Conservation (phyloP, 1,140 invertebrate genomes). For the Muscidifurax raptorellus region DNA sequence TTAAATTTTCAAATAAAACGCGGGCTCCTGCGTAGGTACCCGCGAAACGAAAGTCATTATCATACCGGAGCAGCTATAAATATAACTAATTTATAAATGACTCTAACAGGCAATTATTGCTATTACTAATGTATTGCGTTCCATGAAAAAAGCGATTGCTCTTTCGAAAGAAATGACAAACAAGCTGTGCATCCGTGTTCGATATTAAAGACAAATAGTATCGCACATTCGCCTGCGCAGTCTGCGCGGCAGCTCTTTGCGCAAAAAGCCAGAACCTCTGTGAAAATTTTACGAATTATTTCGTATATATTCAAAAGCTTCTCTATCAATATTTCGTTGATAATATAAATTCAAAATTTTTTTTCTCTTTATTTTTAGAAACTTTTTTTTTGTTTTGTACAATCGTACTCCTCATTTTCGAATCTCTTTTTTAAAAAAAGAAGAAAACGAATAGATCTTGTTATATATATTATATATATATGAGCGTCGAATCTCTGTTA, state of each 20-base stretch:
- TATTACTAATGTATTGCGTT: conserved; percentile 40
- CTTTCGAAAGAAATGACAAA: neutral
- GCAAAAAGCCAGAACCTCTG: conserved; percentile 2
- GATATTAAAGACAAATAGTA: conserved; percentile 28
- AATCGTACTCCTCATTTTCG: conserved; percentile 43
- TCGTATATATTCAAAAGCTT: conserved; percentile 8
- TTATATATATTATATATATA: conserved; percentile 54
- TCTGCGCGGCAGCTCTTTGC: neutral
- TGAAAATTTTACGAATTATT: conserved; percentile 5
- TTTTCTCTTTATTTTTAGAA: neutral
- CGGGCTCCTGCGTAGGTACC: neutral
- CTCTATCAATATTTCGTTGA: neutral
- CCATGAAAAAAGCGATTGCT: conserved; percentile 35
- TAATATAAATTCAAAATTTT: conserved; percentile 1
- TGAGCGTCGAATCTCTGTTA: conserved; percentile 60
- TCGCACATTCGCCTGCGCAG: conserved; percentile 6
- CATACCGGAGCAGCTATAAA: conserved; percentile 42
- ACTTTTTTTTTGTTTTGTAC: neutral
- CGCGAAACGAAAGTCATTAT: conserved; percentile 43
- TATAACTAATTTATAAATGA: conserved; percentile 49
- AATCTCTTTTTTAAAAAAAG: conserved; percentile 40
- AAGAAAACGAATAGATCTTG: conserved; percentile 46
- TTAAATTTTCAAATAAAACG: conserved; percentile 39
- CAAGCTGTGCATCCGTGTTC: conserved; percentile 3
- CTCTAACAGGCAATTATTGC: conserved; percentile 23